Conservation (phyloP, 2,888 invertebrate species). For the Galeopsomyia nigrocyanea region DNA sequence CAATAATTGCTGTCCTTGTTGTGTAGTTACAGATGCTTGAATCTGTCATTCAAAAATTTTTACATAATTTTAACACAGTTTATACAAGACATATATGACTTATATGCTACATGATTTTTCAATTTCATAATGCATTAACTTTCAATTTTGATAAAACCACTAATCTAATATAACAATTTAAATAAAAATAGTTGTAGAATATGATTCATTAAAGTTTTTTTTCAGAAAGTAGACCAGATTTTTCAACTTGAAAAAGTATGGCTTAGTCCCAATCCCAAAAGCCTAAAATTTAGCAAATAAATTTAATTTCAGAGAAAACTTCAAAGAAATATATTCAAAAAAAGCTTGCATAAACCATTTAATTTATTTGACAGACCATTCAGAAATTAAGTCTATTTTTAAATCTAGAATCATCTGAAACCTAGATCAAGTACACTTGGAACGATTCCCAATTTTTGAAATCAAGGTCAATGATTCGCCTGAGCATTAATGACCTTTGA, state of each 20-base stretch:
- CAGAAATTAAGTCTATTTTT: conserved; percentile 1
- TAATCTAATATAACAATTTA: too few relatives aligned
- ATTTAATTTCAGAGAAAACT: not conserved
- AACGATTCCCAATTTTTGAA: conserved; percentile 33
- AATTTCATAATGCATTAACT: too few relatives aligned
- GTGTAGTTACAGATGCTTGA: conserved; percentile 55
- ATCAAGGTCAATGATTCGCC: conserved; percentile 44
- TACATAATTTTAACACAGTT: conserved; percentile 1
- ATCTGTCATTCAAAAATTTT: conserved; percentile 54
- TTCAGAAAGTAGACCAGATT: too few relatives aligned
- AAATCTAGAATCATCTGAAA: conserved; percentile 43
- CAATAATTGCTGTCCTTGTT: conserved; percentile 60
- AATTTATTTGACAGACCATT: conserved; percentile 5
- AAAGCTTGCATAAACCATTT: conserved; percentile 3
- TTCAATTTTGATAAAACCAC: too few relatives aligned
- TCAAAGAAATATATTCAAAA: not conserved
- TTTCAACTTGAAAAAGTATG: too few relatives aligned
- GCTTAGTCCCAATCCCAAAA: too few relatives aligned
- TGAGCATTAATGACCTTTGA: conserved; percentile 31
- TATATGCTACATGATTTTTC: too few relatives aligned
- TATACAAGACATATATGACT: not conserved
- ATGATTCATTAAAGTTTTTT: too few relatives aligned
- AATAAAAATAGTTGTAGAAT: too few relatives aligned
- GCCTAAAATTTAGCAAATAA: too few relatives aligned
- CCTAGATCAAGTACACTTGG: conserved; percentile 35